Percentiles rank a stretch among this genome's conserved stretches.
phyloP scores from a whole-genome alignment of 2,113 vertebrate species.

The Proterorhinus semilunaris region DNA sequence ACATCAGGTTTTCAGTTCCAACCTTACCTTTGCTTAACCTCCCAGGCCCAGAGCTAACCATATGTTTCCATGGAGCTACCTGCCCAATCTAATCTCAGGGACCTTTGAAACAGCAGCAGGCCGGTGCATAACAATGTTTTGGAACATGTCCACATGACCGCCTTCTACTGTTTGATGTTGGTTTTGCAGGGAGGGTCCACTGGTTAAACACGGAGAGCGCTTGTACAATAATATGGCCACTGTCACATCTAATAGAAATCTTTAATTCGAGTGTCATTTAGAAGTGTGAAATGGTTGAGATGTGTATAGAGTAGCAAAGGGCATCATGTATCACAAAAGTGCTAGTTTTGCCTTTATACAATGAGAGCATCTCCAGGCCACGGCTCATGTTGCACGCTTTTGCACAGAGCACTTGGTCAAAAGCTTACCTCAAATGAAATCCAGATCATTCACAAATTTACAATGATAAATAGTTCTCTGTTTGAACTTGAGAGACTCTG shows the following conservation, averaged over 20 bases:
- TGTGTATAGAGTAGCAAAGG: neutral
- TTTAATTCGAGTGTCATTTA: slow-evolving; percentile 48
- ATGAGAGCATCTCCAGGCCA: neutral
- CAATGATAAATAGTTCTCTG: slow-evolving; percentile 19
- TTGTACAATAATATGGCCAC: slow-evolving; percentile 66
- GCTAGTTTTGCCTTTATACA: neutral
- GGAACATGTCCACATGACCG: slow-evolving; percentile 60
- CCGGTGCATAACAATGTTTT: slow-evolving; percentile 61
- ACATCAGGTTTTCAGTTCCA: slow-evolving; percentile 70
- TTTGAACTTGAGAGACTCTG: slow-evolving; percentile 18
- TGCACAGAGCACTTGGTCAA: neutral
- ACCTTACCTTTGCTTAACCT: slow-evolving; percentile 70
- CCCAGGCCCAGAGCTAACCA: slow-evolving; percentile 60
- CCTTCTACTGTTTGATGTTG: slow-evolving; percentile 68
- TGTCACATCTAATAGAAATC: slow-evolving; percentile 63
- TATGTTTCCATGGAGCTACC: slow-evolving; percentile 66
- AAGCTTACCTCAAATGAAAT: slow-evolving; percentile 11
- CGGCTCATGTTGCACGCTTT: neutral
- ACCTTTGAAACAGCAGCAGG: slow-evolving; percentile 56
- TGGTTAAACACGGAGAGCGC: slow-evolving; percentile 61
- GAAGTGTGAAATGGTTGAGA: slow-evolving; percentile 45
- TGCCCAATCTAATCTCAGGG: slow-evolving; percentile 56
- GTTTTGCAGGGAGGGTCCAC: slow-evolving; percentile 69
- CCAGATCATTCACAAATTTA: slow-evolving; percentile 4
- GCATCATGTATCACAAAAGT: neutral